Evolutionary conservation across 2,888 invertebrate species (phyloP), one percentile per base, ranked within the genome.

Genomic region (Fragum fragum): DNA sequence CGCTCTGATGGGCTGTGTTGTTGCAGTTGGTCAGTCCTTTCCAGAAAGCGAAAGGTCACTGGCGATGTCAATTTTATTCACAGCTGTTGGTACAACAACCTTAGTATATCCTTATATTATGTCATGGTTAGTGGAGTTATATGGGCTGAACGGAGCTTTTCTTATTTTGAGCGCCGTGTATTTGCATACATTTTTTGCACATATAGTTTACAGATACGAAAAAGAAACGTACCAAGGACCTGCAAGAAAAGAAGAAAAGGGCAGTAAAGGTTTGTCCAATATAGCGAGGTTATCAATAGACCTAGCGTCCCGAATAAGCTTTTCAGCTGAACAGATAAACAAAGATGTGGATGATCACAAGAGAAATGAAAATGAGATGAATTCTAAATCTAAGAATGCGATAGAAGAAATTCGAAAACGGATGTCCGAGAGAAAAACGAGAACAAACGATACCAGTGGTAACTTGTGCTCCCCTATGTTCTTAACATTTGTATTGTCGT

Each of bases 11-110:
- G 23, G 57, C 23, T 57, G 5, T 6, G 57, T 57, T 5, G 57
- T 57, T n/a, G 57, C 57, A 26, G 57, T 57, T 23, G 57, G 57
- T 5, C 57, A 57, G n/a, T 57, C 57, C 11, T 57, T 57, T 57
- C 57, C 57, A 2, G 57, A 57, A 14, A n/a, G 23, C 26, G 23
- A 57, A 23, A 57, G 57, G 23, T 26, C 57, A 2, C 7, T 57
- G 7, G 57, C 57, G 26, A 26, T 57, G 26, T 57, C 57, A 26
- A 57, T 57, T 18, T n/a, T 26, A 23, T 26, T 57, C 5, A 26
- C 57, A 7, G 11, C 23, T 1, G 26, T 57, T 11, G 57, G 57
- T 7, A 21, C n/a, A 7, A 26, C 57, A n/a, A 57, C 23, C 2
- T 6, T 57, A 7, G 23, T 57, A 23, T 57, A 57, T 57, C 57